phyloP scores from a whole-genome alignment of 2,888 invertebrate genomes.

The Sympetrum striolatum region DNA sequence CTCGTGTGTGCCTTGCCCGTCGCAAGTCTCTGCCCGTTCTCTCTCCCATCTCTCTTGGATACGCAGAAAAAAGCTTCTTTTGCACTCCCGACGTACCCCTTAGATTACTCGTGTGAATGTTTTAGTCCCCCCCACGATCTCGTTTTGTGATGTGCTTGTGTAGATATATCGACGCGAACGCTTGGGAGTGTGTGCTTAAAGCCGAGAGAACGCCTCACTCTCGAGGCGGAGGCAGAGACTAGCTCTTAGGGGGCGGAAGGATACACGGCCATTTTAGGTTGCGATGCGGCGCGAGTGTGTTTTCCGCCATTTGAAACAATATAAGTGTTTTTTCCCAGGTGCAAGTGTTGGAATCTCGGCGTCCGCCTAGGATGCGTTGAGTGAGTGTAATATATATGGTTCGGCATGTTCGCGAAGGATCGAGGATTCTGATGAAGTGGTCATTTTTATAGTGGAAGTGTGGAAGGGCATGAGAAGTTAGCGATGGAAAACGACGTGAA shows the following conservation, averaged over 20 bases:
- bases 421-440: constrained; percentile 36
- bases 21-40: background rate
- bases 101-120: background rate
- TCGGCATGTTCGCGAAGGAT: constrained; percentile 34
- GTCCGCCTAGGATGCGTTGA: constrained; percentile 58
- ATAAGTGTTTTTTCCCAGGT: constrained; percentile 69
- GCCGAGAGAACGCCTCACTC: constrained; percentile 37
- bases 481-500: constrained; percentile 85
- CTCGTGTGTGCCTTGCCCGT: constrained; percentile 31
- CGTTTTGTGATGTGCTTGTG: constrained; percentile 17
- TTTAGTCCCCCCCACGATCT: background rate
- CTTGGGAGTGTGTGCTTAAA: constrained; percentile 37
- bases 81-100: background rate
- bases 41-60: background rate
- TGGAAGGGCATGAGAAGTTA: constrained; percentile 57
- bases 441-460: constrained; percentile 47
- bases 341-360: constrained; percentile 66
- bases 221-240: constrained; percentile 47
- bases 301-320: constrained; percentile 77
- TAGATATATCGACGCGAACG: constrained; percentile 47
- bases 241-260: constrained; percentile 53
- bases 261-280: constrained; percentile 74
- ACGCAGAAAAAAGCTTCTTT: background rate
- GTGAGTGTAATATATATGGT: constrained; percentile 56
- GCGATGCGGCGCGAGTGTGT: constrained; percentile 76